A percentile compares a stretch with the other conserved stretches of the same genome.
These are phyloP conservation scores for Cyprinus carpio DNA, from an alignment of 2,113 vertebrate genomes.

Conservation along the genomic window DNA sequence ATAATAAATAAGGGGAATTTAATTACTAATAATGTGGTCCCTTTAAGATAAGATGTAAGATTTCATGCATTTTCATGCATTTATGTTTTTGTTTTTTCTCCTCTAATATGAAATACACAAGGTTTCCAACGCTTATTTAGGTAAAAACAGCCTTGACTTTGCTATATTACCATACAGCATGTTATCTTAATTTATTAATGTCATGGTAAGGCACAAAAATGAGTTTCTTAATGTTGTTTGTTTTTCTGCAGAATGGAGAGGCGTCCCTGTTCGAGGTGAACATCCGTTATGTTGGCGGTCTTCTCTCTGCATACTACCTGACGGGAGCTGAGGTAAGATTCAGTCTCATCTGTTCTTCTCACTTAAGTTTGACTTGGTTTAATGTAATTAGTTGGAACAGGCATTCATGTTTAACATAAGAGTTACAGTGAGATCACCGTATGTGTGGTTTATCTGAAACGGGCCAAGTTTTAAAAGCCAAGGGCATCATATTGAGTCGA, in stretches of 20 bases:
- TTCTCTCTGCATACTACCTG: conserved; percentile 88
- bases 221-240: conserved; percentile 32
- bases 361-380: neutral
- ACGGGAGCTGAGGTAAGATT: conserved; percentile 90
- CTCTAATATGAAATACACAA: too few species aligned
- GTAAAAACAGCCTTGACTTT: neutral
- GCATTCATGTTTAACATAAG: neutral
- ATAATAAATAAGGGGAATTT: too few species aligned
- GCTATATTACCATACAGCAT: neutral
- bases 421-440: neutral
- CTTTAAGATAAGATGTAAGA: too few species aligned
- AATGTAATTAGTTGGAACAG: neutral
- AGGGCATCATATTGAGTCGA: conserved; percentile 46
- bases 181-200: neutral
- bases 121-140: too few species aligned
- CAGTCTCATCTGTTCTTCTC: conserved; percentile 28
- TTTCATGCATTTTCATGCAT: too few species aligned
- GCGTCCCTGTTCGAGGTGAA: conserved; percentile 98
- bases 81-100: too few species aligned
- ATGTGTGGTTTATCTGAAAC: neutral
- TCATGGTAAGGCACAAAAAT: neutral
- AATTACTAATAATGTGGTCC: too few species aligned
- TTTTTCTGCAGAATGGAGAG: conserved; percentile 86
- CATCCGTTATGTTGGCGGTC: conserved; percentile 94
- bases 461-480: neutral